phyloP scores from a whole-genome alignment of 2,888 invertebrate genomes.

The Ferrisia virgata region DNA sequence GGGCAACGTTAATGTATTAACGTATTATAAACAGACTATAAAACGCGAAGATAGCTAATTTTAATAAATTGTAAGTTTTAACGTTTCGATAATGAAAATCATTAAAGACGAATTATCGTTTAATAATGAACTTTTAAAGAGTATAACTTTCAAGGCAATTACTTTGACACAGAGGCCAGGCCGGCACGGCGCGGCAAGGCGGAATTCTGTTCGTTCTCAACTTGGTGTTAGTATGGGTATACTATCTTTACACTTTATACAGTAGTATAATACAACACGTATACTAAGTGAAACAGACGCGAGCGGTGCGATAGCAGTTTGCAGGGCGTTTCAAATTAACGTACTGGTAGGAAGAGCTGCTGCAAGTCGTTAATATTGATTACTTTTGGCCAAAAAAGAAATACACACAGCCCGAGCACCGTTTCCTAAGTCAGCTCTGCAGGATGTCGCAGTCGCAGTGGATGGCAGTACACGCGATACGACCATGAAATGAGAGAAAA shows the following conservation, averaged over 20 bases:
- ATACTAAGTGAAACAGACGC: not conserved
- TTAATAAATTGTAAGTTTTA: not conserved
- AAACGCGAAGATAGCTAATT: not conserved
- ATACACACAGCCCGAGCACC: not conserved
- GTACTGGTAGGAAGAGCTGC: not conserved
- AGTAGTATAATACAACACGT: too few relatives aligned
- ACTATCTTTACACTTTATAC: too few relatives aligned
- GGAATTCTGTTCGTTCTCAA: too few relatives aligned
- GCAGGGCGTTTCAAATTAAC: not conserved
- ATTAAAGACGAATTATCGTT: slow-evolving; percentile 2
- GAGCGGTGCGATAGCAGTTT: not conserved
- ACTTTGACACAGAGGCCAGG: not conserved
- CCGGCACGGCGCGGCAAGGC: too few relatives aligned
- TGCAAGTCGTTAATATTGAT: not conserved
- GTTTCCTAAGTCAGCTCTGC: too few relatives aligned
- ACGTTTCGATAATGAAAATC: slow-evolving; percentile 11
- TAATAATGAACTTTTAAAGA: slow-evolving; percentile 8
- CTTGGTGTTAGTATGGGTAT: not conserved
- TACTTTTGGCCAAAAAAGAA: not conserved
- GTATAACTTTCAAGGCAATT: slow-evolving; percentile 1
- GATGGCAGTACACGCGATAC: not conserved
- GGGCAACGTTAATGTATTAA: not conserved
- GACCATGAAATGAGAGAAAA: not conserved
- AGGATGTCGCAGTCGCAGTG: not conserved
- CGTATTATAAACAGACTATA: not conserved